Conservation (phyloP, 2,113 vertebrate genomes). For the Poecile atricapillus region DNA sequence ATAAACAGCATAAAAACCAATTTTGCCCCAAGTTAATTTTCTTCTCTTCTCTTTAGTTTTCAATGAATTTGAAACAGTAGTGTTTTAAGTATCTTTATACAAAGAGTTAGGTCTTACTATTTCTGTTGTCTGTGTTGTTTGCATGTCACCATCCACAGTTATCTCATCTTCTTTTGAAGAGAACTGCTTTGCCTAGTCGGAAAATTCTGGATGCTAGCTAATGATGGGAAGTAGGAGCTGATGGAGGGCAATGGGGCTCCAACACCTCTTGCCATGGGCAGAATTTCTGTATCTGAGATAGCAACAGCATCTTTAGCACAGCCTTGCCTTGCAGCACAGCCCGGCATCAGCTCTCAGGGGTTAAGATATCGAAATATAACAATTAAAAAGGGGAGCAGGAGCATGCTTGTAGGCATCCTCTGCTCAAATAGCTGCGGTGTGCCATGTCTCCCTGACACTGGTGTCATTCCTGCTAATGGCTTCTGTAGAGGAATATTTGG, state of each 20-base stretch:
- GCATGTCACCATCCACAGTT: not conserved
- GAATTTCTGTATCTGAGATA: not conserved
- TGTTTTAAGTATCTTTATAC: not conserved
- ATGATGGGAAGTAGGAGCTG: not conserved
- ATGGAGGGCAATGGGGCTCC: not conserved
- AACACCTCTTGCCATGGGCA: not conserved
- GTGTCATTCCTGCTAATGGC: not conserved
- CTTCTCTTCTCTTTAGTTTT: not conserved
- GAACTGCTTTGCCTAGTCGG: not conserved
- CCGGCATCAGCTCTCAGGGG: not conserved
- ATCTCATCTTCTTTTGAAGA: not conserved
- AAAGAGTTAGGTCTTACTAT: not conserved
- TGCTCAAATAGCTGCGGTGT: not conserved
- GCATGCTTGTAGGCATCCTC: not conserved
- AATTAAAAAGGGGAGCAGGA: not conserved
- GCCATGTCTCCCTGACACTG: too few species aligned
- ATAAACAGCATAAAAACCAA: not conserved
- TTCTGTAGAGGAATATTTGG: not conserved
- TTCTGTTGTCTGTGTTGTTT: not conserved
- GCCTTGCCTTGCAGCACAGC: not conserved
- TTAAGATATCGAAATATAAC: accelerated
- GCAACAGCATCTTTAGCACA: accelerated
- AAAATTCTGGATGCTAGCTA: not conserved
- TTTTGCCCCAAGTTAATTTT: not conserved
- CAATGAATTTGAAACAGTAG: not conserved